Base-by-base conservation (phyloP, 2,797 vertebrate genomes). In the Myotis myotis region DNA sequence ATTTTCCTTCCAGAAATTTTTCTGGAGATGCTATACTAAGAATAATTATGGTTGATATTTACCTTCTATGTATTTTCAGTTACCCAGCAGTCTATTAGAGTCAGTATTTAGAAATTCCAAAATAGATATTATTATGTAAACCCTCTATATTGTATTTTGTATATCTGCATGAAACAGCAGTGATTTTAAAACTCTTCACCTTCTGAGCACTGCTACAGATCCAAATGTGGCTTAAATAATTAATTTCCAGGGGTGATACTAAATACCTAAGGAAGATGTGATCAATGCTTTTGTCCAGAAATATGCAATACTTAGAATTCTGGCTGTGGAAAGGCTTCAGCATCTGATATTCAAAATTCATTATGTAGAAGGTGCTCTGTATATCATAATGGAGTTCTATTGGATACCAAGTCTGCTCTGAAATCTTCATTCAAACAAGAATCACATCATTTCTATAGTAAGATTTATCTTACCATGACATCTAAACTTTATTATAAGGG, bases 241-340 rank as follows among this genome's bases (percentile, higher is more conserved):
- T 94, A 78, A 96, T 94, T 92, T 96, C 47, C 47, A 72, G 85
- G 0, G 3, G 55, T 90, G 74, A 93, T 83, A 30, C 76, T 92
- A 96, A 96, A 88, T 83, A 87, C 33, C 87, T 79, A 81, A 85
- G n/a, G 62, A 96, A 44, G 33, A 93, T 72, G 17, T 70, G 23
- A 97, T 94, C 94, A 83, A 96, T 90, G 92, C 51, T 71, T 95
- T 95, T 0, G 30, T 92, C 89, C 47, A 95, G 79, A 97, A 97
- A 92, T 68, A 96, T 2, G 28, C 66, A 96, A 72, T 66, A 41
- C 68, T 97, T 97, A 92, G 96, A 71, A 96, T 95, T 55, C 81
- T 81, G 78, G 41, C 38, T 91, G 20, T 82, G 66, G 87, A 95
- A 72, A 76, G 49, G 0, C 3, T 49, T 95, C 68, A 89, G 0